A percentile compares a stretch with the other conserved stretches of the same genome.
These are phyloP conservation scores for Protaetia brevitarsis DNA, from an alignment of 1,140 invertebrate genomes.

Conservation along the genomic window DNA sequence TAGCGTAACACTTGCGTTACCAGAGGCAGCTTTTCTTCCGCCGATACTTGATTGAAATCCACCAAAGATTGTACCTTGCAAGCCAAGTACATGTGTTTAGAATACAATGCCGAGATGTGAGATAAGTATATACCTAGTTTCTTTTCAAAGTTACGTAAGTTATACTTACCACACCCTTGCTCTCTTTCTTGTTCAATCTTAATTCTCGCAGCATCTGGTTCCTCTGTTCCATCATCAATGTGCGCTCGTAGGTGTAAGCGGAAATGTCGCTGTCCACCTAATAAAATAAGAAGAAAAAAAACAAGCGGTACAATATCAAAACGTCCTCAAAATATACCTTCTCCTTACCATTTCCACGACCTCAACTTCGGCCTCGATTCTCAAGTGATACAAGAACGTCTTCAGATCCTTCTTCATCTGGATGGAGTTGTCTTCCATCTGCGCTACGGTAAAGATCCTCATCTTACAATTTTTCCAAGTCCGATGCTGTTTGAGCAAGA, in stretches of 20 bases:
- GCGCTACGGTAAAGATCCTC: constrained; percentile 98
- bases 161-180: constrained; percentile 78
- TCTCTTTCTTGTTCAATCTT: constrained; percentile 81
- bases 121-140: neutral
- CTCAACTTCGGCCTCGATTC: constrained; percentile 97
- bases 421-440: constrained; percentile 99
- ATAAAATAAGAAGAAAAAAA: no score
- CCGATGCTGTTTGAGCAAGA: constrained; percentile 92
- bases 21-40: constrained; percentile 84
- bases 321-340: neutral
- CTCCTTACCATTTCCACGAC: constrained; percentile 95
- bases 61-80: constrained; percentile 76
- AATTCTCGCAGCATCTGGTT: constrained; percentile 95
- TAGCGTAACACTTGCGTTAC: constrained; percentile 57
- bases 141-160: no score
- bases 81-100: constrained; percentile 27
- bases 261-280: constrained; percentile 96
- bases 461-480: constrained; percentile 99
- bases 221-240: constrained; percentile 98
- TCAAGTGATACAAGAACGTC: constrained; percentile 95
- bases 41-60: constrained; percentile 81
- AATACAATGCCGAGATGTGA: constrained; percentile 6
- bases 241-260: constrained; percentile 98
- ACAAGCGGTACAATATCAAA: no score
- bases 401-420: constrained; percentile 99